Evolutionary conservation across 2,888 invertebrate species (phyloP), one percentile per base, ranked within the genome.

Genomic region (Phorcus lineatus): DNA sequence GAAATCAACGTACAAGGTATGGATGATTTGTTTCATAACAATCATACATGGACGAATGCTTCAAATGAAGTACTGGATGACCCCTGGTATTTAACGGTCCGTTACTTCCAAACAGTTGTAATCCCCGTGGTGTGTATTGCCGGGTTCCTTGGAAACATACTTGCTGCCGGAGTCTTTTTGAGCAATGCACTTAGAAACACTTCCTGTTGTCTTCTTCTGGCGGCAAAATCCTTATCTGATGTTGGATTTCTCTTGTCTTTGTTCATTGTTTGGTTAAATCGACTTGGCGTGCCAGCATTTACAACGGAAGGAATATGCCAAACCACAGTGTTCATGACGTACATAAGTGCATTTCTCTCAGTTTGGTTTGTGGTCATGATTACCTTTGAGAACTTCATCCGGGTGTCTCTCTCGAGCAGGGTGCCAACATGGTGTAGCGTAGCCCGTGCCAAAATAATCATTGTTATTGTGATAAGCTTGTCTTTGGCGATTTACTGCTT

Each of bases 341-440:
- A 81, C 24, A 40, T 83, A 19, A 79, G 79, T 57, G 79, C 79
- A 0, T 83, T 79, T 40, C 67, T 81, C n/a, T 83, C 83, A 0
- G 83, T 83, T 1, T 83, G 83, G 83, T 77, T 80, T 36, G 83
- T 83, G 1, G 81, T 81, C 40, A 75, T 76, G 9, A 77, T 83
- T 24, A 81, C 83, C 17, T 52, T 74, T 16, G 83, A 83, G 57
- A 83, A 83, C 53, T 83, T 78, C 75, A 47, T 81, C 77, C 40
- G 83, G 1, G 76, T 83, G 24, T 81, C 81, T 36, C 80, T 77
- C 16, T 79, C 83, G 3, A 55, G 54, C 19, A 36, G 47, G 6
- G 83, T 80, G 77, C 6, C 62, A 6, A 54, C 66, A 4, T 79
- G 79, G n/a, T 83, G 83, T 66, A 81, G 57, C 28, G 83, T 79